Base-by-base conservation (phyloP, 2,888 invertebrate genomes). In the Tenthredo livida region DNA sequence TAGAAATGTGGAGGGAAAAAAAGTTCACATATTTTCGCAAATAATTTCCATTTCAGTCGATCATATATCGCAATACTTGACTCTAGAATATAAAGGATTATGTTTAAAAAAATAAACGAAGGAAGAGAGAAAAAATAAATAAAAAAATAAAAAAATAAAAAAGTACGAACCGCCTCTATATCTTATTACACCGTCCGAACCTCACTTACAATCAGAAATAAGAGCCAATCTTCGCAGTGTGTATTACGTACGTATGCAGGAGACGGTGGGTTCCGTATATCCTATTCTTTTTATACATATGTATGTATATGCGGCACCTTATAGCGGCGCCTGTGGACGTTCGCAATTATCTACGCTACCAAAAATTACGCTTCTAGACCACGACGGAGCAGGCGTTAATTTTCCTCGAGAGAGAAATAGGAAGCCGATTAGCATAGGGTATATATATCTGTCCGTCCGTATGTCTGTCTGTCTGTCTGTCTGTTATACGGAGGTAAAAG, bases 371-470 rank as follows among this genome's bases (percentile, higher is more conserved):
- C 83, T 77, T 77, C 77, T 77, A 77, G 54, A 50, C 72, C 70
- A 70, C 58, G 70, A 33, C 58, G 70, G 70, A 61, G 70, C 86
- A 86, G 88, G 86, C 75, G 86, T 87, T 88, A 86, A 85, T 86
- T 86, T 85, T 88, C 87, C 83, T 84, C 86, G 86, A 85, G 87
- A 85, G 87, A 87, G 88, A 89, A 90, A 90, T 89, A 88, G 89
- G 89, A 89, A 89, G 89, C 88, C 84, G 86, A 91, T 91, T 90
- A 90, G 89, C 90, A 90, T 89, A 89, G 88, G 86, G 70, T 83
- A 83, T 83, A 67, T 83, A 67, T 70, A 17, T 61, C 58, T n/a
- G 61, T 82, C 65, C 65, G 80, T 65, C 40, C 40, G 40, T 43
- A 25, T 9, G 82, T 65, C 43, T 3, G 83, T 47, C 17, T 58